Conservation (phyloP, 2,113 vertebrate species). For the Anarhynchus alexandrinus region DNA sequence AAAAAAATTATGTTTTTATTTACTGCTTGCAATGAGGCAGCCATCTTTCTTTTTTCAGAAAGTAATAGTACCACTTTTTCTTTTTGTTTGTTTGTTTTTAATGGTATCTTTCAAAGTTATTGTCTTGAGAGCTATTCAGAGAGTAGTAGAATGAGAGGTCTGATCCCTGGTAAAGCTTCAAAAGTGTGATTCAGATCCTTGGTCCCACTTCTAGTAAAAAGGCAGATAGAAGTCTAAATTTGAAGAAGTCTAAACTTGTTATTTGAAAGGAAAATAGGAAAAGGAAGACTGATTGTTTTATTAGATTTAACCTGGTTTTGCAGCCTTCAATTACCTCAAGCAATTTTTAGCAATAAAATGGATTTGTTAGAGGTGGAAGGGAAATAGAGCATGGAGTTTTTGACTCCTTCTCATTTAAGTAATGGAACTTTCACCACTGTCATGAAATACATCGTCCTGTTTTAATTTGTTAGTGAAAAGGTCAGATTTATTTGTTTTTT, state of each 20-base stretch:
- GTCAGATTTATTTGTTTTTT: background rate
- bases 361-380: background rate
- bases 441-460: background rate
- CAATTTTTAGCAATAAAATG: background rate
- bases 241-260: background rate
- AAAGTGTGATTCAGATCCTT: background rate
- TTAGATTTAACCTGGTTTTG: background rate
- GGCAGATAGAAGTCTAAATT: background rate
- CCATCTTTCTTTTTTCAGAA: background rate
- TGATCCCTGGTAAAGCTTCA: background rate
- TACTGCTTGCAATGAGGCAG: background rate
- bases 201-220: background rate
- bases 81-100: background rate
- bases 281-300: background rate
- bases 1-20: background rate
- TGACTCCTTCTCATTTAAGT: background rate
- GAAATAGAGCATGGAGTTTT: background rate
- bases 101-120: background rate
- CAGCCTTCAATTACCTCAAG: background rate
- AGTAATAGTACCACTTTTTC: background rate
- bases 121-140: background rate
- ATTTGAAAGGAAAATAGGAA: background rate
- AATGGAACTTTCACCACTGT: background rate
- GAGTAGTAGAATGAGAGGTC: background rate
- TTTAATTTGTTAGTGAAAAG: background rate